Conservation (phyloP, 2,888 invertebrate species). For the Stramonita haemastoma region DNA sequence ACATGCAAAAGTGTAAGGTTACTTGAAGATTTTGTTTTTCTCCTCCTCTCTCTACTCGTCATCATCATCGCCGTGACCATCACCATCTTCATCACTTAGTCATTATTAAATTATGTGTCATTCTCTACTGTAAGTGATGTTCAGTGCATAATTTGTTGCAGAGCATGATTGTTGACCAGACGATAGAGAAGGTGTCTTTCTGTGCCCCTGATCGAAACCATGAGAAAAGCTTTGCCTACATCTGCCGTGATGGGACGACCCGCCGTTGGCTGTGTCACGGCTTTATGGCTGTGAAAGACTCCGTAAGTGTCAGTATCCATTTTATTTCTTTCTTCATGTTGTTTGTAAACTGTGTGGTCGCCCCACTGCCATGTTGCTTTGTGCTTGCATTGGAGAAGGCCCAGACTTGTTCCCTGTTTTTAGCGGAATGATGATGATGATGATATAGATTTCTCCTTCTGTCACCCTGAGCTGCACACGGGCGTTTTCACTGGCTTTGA, state of each 20-base stretch:
- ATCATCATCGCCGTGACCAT: too few species aligned
- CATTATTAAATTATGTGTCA: background rate
- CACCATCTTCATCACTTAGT: too few species aligned
- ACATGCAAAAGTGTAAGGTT: too few species aligned
- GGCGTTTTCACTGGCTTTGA: too few species aligned
- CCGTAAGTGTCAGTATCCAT: conserved; percentile 80
- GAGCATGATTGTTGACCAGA: conserved; percentile 98
- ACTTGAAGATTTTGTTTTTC: too few species aligned
- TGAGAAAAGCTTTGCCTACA: conserved; percentile 98
- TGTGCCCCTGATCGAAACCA: conserved; percentile 99
- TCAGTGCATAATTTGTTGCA: conserved; percentile 65
- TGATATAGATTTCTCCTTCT: too few species aligned
- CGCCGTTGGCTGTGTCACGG: conserved; percentile 99
- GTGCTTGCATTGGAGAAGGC: background rate
- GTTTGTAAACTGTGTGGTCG: background rate
- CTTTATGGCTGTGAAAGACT: conserved; percentile 95
- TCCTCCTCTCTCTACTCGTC: background rate
- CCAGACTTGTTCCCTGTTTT: background rate
- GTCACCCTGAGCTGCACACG: too few species aligned
- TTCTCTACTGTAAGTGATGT: background rate
- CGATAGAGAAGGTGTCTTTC: conserved; percentile 99
- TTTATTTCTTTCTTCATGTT: conserved; percentile 13
- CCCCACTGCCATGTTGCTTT: background rate
- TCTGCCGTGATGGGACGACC: conserved; percentile 98
- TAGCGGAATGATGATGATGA: background rate